Conservation (phyloP, 2,888 invertebrate genomes). For the Tinea trinotella region DNA sequence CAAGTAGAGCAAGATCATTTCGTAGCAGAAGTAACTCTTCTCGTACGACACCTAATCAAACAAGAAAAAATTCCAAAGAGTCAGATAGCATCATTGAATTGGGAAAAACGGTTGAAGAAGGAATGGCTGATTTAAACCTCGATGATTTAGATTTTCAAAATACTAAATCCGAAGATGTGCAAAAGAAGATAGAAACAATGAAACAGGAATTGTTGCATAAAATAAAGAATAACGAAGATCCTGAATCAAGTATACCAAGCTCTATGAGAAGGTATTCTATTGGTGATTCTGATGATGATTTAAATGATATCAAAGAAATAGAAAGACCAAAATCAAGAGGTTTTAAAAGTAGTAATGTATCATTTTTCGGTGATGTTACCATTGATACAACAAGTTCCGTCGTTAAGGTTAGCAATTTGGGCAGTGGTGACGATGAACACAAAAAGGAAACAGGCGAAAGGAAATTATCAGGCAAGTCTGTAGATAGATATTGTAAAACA, state of each 20-base stretch:
- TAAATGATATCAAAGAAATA: constrained; percentile 26
- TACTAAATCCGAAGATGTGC: constrained; percentile 39
- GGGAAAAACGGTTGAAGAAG: constrained; percentile 70
- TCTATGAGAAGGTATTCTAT: constrained; percentile 44
- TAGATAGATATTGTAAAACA: constrained; percentile 59
- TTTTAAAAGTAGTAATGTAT: constrained; percentile 45
- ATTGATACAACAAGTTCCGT: constrained; percentile 35
- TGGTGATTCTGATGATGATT: constrained; percentile 51
- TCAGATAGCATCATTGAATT: constrained; percentile 62
- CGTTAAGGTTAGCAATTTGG: constrained; percentile 32
- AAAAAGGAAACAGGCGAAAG: constrained; percentile 36
- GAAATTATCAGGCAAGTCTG: constrained; percentile 40
- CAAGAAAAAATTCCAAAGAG: constrained; percentile 44
- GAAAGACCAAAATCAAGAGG: constrained; percentile 57
- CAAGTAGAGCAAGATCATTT: constrained; percentile 44
- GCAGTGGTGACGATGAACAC: constrained; percentile 29
- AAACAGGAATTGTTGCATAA: constrained; percentile 53
- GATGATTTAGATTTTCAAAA: constrained; percentile 38
- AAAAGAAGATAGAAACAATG: constrained; percentile 51
- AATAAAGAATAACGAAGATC: constrained; percentile 48
- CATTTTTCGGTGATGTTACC: constrained; percentile 38
- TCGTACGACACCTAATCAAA: constrained; percentile 43
- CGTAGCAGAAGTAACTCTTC: constrained; percentile 37
- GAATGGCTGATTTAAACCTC: constrained; percentile 63
- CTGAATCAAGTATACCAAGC: constrained; percentile 42